Evolutionary conservation across 2,888 invertebrate species (phyloP).

Genomic region (Lacanobia oleracea): DNA sequence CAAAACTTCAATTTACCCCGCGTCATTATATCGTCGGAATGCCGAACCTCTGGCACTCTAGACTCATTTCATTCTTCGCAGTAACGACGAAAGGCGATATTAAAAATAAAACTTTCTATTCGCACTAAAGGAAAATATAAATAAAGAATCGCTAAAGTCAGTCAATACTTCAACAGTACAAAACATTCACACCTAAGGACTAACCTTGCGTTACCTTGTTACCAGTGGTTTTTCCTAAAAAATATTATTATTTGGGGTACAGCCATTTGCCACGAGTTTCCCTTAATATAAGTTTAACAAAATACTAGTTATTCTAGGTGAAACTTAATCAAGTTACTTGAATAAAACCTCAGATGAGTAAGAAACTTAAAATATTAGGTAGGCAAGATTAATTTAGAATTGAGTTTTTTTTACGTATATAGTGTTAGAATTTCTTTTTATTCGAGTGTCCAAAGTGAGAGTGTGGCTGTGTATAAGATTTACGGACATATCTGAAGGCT

Average conservation of each 20-base stretch:
- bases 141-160: conserved; percentile 22
- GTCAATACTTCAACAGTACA: conserved; percentile 29
- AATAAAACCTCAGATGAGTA: not conserved
- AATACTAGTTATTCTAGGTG: not conserved
- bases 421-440: too few species aligned
- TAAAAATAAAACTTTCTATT: not conserved
- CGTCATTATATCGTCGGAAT: not conserved
- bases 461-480: too few species aligned
- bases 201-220: not conserved
- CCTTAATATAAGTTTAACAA: too few species aligned
- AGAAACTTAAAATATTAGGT: not conserved
- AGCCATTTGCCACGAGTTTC: too few species aligned
- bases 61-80: conserved; percentile 11
- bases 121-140: conserved; percentile 26
- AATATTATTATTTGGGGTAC: not conserved
- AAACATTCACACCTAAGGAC: conserved; percentile 18
- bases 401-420: too few species aligned
- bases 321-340: too few species aligned
- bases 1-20: not conserved
- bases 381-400: not conserved
- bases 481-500: too few species aligned
- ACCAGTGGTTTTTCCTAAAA: not conserved
- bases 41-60: not conserved
- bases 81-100: conserved; percentile 1
- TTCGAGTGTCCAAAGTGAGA: too few species aligned